phyloP scores from a whole-genome alignment of 1,140 invertebrate genomes.

The Eumaeus atala region DNA sequence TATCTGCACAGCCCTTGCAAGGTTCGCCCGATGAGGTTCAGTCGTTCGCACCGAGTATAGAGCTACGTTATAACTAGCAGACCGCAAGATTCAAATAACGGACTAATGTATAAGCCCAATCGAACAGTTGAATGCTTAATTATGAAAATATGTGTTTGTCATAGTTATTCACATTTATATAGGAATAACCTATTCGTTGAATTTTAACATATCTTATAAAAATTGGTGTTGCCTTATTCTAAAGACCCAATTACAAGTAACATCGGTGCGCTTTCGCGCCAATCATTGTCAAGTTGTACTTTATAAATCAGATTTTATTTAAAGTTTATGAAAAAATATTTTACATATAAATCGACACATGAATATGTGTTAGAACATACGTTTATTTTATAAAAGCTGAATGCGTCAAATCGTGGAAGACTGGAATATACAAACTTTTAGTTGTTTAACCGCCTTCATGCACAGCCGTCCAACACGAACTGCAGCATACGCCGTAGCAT shows the following conservation, averaged over 20 bases:
- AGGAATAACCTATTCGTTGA: constrained; percentile 60
- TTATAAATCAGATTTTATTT: not conserved
- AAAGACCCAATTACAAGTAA: not conserved
- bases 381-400: constrained; percentile 1
- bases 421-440: constrained; percentile 1
- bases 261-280: not conserved
- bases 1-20: constrained; percentile 6
- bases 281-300: not conserved
- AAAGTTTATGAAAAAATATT: not conserved
- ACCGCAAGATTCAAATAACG: constrained; percentile 43
- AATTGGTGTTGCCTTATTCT: constrained; percentile 9
- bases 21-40: constrained; percentile 39
- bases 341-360: not conserved
- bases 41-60: constrained; percentile 50
- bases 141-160: constrained; percentile 65
- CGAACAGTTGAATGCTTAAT: constrained; percentile 45
- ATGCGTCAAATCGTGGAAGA: not conserved
- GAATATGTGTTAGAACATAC: not conserved
- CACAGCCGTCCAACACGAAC: too few species aligned
- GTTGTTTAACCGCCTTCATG: too few species aligned
- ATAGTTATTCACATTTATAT: constrained; percentile 42
- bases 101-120: constrained; percentile 44
- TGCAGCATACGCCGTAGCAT: too few species aligned
- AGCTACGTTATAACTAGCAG: constrained; percentile 41
- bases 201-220: constrained; percentile 26